Evolutionary conservation across 2,888 invertebrate genomes (phyloP).

Genomic region (Flabesymbios commensalis): DNA sequence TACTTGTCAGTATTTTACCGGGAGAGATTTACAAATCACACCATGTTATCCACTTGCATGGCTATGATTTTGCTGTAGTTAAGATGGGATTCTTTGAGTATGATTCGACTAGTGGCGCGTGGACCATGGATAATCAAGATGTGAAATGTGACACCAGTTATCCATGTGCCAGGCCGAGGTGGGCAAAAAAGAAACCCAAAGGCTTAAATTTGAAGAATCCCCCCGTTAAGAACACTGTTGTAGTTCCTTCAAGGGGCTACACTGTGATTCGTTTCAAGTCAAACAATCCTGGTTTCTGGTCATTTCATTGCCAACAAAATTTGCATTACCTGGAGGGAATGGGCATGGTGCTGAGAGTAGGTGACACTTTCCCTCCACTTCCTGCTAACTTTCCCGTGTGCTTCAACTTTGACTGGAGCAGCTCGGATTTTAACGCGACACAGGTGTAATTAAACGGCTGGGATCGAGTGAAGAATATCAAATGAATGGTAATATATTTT

Average conservation of each 20-base stretch:
- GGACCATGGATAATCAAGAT: constrained; percentile 21
- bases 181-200: too few relatives aligned
- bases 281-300: constrained; percentile 10
- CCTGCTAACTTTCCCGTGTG: too few relatives aligned
- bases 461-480: too few relatives aligned
- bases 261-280: constrained; percentile 5
- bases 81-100: constrained; percentile 37
- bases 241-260: constrained; percentile 8
- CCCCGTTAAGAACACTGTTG: constrained; percentile 5
- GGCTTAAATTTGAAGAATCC: too few relatives aligned
- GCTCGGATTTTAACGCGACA: too few relatives aligned
- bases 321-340: constrained; percentile 9
- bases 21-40: not conserved
- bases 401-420: too few relatives aligned
- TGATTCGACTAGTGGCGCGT: constrained; percentile 19
- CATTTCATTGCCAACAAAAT: constrained; percentile 1
- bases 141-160: constrained; percentile 24
- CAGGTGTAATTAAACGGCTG: too few relatives aligned
- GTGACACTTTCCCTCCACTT: too few relatives aligned
- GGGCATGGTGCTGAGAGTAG: constrained; percentile 4
- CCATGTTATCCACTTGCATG: constrained; percentile 55
- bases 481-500: too few relatives aligned
- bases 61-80: constrained; percentile 49
- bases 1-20: constrained; percentile 6
- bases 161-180: too few relatives aligned